Percentiles rank a stretch among this genome's conserved stretches.
phyloP scores from a whole-genome alignment of 2,113 vertebrate species.

The Ramphastos sulfuratus region DNA sequence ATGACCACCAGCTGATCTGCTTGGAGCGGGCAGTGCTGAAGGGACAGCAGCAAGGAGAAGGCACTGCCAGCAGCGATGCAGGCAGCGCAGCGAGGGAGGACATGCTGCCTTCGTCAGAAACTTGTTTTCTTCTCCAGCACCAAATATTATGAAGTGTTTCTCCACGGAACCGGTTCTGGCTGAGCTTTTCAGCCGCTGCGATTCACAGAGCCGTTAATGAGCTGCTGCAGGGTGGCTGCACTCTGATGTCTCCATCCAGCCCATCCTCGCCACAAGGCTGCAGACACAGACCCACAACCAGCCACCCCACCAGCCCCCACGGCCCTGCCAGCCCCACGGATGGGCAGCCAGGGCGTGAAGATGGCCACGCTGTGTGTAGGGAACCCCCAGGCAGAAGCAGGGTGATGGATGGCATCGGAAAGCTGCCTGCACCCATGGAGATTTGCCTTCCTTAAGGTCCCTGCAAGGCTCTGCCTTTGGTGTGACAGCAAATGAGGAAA shows the following conservation, averaged over 20 bases:
- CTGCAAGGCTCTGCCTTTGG: constrained; percentile 7
- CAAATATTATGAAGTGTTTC: constrained; percentile 67
- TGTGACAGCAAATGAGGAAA: constrained; percentile 37
- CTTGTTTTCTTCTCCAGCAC: constrained; percentile 42
- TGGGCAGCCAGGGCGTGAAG: background rate
- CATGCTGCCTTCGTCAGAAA: background rate
- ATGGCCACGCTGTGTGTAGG: background rate
- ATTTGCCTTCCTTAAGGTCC: background rate
- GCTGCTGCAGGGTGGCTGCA: background rate
- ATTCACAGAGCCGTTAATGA: constrained; percentile 37
- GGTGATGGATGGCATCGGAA: background rate
- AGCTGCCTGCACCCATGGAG: background rate
- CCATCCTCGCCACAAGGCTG: background rate
- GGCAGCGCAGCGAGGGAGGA: background rate
- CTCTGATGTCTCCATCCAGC: constrained; percentile 35
- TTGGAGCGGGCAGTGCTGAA: background rate
- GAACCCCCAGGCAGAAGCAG: background rate
- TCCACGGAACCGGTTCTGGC: constrained; percentile 10
- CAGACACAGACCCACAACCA: fast-evolving
- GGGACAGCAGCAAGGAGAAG: background rate
- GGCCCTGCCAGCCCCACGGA: background rate
- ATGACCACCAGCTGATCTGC: background rate
- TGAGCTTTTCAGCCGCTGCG: background rate
- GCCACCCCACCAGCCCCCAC: fast-evolving
- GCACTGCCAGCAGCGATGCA: fast-evolving